These are phyloP conservation scores for Peromyscus maniculatus DNA, from an alignment of 2,113 vertebrate species.

Conservation along the genomic window DNA sequence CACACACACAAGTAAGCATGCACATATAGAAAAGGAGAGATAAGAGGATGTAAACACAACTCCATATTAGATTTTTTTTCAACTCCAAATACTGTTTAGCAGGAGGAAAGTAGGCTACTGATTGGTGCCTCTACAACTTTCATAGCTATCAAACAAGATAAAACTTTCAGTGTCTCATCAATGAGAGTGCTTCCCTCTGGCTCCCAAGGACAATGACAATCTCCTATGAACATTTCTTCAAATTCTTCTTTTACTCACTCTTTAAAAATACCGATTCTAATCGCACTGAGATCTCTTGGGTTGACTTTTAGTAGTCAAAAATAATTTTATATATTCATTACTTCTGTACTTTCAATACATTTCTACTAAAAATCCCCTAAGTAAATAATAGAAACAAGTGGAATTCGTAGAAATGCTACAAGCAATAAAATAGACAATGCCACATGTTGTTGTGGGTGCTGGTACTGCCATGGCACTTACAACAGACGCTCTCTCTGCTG, in stretches of 20 bases:
- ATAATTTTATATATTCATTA: conserved; percentile 18
- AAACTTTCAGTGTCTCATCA: neutral
- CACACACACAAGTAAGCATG: neutral
- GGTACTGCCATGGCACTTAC: neutral
- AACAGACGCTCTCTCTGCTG: neutral
- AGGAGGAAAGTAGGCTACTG: neutral
- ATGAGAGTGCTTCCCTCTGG: neutral
- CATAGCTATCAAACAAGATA: neutral
- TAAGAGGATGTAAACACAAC: neutral
- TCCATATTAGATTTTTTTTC: neutral
- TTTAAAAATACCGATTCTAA: neutral
- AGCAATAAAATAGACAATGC: neutral
- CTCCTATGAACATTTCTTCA: conserved; percentile 6
- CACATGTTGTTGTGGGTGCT: neutral
- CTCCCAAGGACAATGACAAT: neutral
- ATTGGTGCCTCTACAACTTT: neutral
- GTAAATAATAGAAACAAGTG: conserved; percentile 5
- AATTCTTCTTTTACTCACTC: neutral
- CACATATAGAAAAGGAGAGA: neutral
- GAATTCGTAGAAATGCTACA: neutral
- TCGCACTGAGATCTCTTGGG: neutral
- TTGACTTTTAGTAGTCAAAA: neutral
- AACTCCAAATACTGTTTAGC: neutral
- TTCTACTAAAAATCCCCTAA: neutral
- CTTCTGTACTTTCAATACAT: neutral